phyloP scores from a whole-genome alignment of 2,797 vertebrate genomes.

The Craterocephalus amniculus region DNA sequence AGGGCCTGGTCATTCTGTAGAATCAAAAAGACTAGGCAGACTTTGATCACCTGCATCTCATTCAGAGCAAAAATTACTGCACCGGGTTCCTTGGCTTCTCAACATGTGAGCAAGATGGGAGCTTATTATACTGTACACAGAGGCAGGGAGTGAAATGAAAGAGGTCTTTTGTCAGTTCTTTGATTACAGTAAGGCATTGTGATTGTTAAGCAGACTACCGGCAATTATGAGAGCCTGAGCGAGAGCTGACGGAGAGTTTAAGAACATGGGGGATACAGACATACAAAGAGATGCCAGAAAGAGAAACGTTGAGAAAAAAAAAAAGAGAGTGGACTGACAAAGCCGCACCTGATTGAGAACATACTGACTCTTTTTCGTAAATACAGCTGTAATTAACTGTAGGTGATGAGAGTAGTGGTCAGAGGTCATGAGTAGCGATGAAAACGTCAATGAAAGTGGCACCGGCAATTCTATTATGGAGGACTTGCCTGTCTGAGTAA shows the following conservation, averaged over 20 bases:
- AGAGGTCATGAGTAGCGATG: constrained; percentile 22
- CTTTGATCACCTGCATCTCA: constrained; percentile 85
- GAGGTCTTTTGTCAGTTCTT: constrained; percentile 82
- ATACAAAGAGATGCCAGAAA: constrained; percentile 38
- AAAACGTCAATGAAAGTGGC: constrained; percentile 24
- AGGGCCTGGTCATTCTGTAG: constrained; percentile 74
- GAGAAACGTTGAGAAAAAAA: constrained; percentile 15
- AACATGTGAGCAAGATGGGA: constrained; percentile 74
- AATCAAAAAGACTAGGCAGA: constrained; percentile 83
- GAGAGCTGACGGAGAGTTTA: constrained; percentile 42
- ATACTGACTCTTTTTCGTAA: background rate
- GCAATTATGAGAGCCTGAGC: constrained; percentile 73
- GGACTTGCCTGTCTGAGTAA: constrained; percentile 15
- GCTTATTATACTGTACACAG: constrained; percentile 82
- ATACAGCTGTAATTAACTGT: constrained; percentile 25
- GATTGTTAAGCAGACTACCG: constrained; percentile 76
- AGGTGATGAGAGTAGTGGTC: constrained; percentile 15
- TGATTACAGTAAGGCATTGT: constrained; percentile 83
- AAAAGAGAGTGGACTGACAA: constrained; percentile 7
- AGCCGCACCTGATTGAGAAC: constrained; percentile 22
- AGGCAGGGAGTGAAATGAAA: constrained; percentile 78
- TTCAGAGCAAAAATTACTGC: constrained; percentile 78
- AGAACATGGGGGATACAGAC: constrained; percentile 22
- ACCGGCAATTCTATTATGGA: background rate
- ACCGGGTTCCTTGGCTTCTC: constrained; percentile 69